These are phyloP conservation scores for Genyomyrus donnyi DNA, from an alignment of 2,113 vertebrate species.

Conservation along the genomic window DNA sequence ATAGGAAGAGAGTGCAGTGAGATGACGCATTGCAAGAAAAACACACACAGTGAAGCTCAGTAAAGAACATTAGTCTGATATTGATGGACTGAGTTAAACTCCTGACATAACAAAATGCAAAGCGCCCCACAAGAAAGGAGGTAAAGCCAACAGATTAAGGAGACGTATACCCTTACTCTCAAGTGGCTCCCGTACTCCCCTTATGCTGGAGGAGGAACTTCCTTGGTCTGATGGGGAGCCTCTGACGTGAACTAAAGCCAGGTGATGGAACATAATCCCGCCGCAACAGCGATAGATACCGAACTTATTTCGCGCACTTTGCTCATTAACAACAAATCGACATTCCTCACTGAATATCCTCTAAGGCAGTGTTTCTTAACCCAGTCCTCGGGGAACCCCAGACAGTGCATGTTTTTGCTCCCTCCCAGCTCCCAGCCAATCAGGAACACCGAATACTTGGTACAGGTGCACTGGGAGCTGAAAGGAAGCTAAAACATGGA, in stretches of 20 bases:
- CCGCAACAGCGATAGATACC: conserved; percentile 18
- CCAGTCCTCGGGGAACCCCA: too few species aligned
- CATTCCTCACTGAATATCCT: conserved; percentile 18
- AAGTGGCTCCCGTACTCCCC: not conserved
- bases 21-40: not conserved
- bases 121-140: conserved; percentile 8
- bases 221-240: conserved; percentile 18
- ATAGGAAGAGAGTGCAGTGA: not conserved
- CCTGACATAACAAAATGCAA: conserved; percentile 27
- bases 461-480: too few species aligned
- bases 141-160: conserved; percentile 26
- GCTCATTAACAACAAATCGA: conserved; percentile 14
- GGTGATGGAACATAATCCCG: conserved; percentile 10
- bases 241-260: conserved; percentile 36
- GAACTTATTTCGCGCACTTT: conserved; percentile 3
- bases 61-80: conserved; percentile 16
- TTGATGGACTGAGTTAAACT: conserved; percentile 26
- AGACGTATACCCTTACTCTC: conserved; percentile 15
- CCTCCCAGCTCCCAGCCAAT: too few species aligned
- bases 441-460: too few species aligned
- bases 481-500: too few species aligned
- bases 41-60: not conserved
- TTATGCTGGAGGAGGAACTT: not conserved
- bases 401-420: too few species aligned
- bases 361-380: not conserved